These are phyloP conservation scores for Raja brachyura DNA, from an alignment of 2,113 vertebrate genomes.

Conservation along the genomic window DNA sequence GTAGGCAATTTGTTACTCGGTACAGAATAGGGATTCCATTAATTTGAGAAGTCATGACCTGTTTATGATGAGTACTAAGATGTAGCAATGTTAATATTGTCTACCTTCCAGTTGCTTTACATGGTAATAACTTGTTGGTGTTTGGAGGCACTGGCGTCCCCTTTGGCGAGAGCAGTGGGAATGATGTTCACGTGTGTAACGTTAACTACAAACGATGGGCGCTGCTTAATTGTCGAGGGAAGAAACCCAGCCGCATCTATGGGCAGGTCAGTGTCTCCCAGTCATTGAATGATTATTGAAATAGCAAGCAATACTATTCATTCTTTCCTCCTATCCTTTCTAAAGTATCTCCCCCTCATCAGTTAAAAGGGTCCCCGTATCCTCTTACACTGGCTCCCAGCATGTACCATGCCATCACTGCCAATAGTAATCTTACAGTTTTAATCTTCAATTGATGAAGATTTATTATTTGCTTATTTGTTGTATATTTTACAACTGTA, in stretches of 20 bases:
- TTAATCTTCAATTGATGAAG: too few species aligned
- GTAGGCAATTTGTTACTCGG: background rate
- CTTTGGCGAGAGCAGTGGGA: conserved; percentile 92
- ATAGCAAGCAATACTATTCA: background rate
- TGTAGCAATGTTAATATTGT: background rate
- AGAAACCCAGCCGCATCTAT: conserved; percentile 92
- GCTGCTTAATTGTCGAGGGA: conserved; percentile 85
- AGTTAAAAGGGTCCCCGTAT: background rate
- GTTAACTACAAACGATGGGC: conserved; percentile 95
- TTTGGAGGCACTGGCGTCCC: conserved; percentile 96
- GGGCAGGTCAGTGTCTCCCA: conserved; percentile 68
- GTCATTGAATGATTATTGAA: background rate
- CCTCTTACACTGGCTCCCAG: background rate
- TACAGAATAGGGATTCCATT: background rate
- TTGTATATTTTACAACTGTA: too few species aligned
- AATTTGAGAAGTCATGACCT: background rate
- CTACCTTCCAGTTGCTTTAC: conserved; percentile 72
- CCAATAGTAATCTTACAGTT: background rate
- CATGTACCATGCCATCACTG: background rate
- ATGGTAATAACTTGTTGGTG: conserved; percentile 92
- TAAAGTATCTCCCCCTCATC: too few species aligned
- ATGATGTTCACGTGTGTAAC: conserved; percentile 92
- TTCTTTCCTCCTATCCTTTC: background rate
- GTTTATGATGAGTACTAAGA: background rate
- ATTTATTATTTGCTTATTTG: too few species aligned